Evolutionary conservation across 2,888 invertebrate species (phyloP).

Genomic region (Willowsia nigromaculata): DNA sequence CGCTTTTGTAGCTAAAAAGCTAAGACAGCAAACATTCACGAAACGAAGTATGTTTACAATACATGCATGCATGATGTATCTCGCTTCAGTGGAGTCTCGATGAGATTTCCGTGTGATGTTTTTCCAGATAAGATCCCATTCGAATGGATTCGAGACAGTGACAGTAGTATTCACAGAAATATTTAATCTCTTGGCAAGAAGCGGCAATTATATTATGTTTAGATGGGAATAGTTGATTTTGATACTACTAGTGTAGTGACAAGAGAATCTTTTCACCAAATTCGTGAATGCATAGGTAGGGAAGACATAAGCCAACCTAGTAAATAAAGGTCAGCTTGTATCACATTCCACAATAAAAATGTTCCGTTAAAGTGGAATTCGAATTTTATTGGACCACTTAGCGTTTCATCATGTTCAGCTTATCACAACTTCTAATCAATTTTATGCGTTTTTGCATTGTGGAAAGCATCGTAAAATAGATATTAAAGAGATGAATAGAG

Average conservation of each 20-base stretch:
- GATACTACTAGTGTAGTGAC: neutral
- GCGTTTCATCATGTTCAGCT: slow-evolving; percentile 66
- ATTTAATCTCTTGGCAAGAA: slow-evolving; percentile 60
- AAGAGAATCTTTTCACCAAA: no score
- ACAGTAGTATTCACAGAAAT: neutral
- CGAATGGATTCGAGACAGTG: no score
- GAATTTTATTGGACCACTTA: slow-evolving; percentile 64
- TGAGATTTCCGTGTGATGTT: slow-evolving; percentile 23
- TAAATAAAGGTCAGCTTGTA: neutral
- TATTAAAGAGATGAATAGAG: neutral
- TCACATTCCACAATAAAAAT: slow-evolving; percentile 68
- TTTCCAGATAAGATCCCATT: slow-evolving; percentile 60
- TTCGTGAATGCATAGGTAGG: neutral
- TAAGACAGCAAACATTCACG: neutral
- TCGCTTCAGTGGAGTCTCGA: neutral
- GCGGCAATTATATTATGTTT: neutral
- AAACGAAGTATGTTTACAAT: neutral
- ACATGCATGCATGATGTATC: neutral
- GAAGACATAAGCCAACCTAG: neutral
- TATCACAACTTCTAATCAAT: slow-evolving; percentile 53
- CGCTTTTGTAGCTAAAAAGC: neutral
- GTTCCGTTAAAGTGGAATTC: slow-evolving; percentile 67
- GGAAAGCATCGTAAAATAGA: neutral
- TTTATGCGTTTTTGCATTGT: slow-evolving; percentile 43
- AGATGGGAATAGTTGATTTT: neutral